Percentiles rank a stretch among this genome's conserved stretches.
Conservation (phyloP, 1,140 invertebrate species). For the Caerostris darwini region DNA sequence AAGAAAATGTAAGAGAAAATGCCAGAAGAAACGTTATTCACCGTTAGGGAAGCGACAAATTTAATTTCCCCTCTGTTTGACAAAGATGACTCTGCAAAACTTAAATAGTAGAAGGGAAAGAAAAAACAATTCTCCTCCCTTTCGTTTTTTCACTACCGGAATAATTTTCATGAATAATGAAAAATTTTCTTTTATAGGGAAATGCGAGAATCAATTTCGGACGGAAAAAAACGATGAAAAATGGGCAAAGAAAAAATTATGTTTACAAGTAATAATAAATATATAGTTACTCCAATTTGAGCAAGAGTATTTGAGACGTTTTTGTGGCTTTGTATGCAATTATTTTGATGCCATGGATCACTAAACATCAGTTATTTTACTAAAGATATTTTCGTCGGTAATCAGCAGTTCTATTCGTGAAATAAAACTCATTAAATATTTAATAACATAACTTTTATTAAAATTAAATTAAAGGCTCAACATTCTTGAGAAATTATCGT, state of each 20-base stretch:
- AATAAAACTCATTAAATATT: not conserved
- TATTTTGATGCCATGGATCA: not conserved
- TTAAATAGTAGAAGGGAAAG: not conserved
- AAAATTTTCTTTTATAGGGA: not conserved
- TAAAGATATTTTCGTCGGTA: not conserved
- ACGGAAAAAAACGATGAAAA: not conserved
- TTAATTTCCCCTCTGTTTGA: not conserved
- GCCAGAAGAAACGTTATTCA: not conserved
- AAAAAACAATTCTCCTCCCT: not conserved
- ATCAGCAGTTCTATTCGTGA: not conserved
- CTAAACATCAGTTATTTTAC: not conserved
- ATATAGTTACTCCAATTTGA: not conserved
- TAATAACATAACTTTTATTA: no score
- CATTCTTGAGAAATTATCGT: no score
- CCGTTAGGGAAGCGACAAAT: not conserved
- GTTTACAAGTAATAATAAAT: not conserved
- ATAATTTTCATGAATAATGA: conserved; percentile 39
- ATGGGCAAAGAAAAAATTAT: not conserved
- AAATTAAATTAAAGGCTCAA: no score
- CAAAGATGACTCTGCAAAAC: not conserved
- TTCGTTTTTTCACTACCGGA: not conserved
- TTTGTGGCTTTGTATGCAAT: not conserved
- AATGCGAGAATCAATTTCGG: conserved; percentile 1
- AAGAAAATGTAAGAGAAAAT: not conserved
- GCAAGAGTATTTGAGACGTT: not conserved